Percentiles rank a stretch among this genome's conserved stretches.
Conservation (phyloP, 2,888 invertebrate species). For the Heteropelma amictum region DNA sequence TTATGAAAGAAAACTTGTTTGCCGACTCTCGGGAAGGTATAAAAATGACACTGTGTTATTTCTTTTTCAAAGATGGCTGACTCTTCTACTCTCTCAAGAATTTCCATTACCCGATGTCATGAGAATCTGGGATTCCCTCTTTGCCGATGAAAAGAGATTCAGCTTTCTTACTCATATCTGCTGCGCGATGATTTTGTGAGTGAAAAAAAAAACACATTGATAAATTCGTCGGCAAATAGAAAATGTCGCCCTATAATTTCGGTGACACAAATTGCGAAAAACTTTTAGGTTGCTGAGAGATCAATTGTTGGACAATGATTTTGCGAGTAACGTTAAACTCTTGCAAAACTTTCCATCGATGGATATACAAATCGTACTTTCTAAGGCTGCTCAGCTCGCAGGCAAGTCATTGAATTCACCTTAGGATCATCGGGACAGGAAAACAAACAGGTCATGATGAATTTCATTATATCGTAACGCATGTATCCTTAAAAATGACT, state of each 20-base stretch:
- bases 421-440: constrained; percentile 41
- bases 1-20: background rate
- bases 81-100: constrained; percentile 96
- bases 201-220: constrained; percentile 63
- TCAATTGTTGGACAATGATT: constrained; percentile 91
- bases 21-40: background rate
- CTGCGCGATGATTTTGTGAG: constrained; percentile 98
- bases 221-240: background rate
- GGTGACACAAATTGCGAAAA: background rate
- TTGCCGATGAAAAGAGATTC: constrained; percentile 94
- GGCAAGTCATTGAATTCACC: constrained; percentile 71
- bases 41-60: background rate
- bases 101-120: constrained; percentile 98
- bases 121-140: constrained; percentile 97
- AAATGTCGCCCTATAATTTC: background rate
- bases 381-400: constrained; percentile 86
- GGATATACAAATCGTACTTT: constrained; percentile 91
- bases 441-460: background rate
- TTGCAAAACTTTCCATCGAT: constrained; percentile 92
- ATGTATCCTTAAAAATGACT: too few species aligned
- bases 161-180: constrained; percentile 95
- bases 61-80: constrained; percentile 88
- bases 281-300: constrained; percentile 87
- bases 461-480: too few species aligned
- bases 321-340: constrained; percentile 95